Evolutionary conservation across 2,888 invertebrate genomes (phyloP).

Genomic region (Cataglyphis altisquamis): DNA sequence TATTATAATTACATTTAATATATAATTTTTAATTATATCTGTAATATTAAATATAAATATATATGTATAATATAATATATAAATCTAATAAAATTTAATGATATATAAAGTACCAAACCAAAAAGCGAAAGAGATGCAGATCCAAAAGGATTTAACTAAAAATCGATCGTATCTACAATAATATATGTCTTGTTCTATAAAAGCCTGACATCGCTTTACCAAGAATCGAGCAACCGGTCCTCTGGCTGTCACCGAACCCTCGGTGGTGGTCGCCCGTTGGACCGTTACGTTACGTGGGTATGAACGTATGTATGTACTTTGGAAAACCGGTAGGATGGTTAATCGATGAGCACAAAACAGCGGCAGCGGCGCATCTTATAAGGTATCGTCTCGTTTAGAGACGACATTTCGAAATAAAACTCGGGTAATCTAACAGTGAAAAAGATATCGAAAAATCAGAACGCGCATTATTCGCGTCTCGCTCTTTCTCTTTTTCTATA

Average conservation of each 20-base stretch:
- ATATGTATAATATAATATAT: too few relatives aligned
- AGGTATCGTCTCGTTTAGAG: slow-evolving; percentile 11
- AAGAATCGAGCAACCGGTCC: slow-evolving; percentile 71
- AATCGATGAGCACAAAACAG: slow-evolving; percentile 57
- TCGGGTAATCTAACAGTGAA: slow-evolving; percentile 24
- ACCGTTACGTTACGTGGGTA: slow-evolving; percentile 75
- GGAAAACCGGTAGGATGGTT: slow-evolving; percentile 72
- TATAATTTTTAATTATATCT: too few relatives aligned
- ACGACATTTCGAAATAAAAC: slow-evolving; percentile 43
- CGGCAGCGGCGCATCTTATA: slow-evolving; percentile 27
- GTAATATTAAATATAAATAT: too few relatives aligned
- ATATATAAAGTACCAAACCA: neutral
- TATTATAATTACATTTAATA: too few relatives aligned
- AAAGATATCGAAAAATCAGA: slow-evolving; percentile 1
- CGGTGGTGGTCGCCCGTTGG: slow-evolving; percentile 49
- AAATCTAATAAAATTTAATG: neutral
- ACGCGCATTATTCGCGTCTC: neutral
- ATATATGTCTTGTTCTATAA: slow-evolving; percentile 49
- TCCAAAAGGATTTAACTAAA: neutral
- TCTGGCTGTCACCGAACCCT: slow-evolving; percentile 45
- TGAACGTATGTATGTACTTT: slow-evolving; percentile 53
- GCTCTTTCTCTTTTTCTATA: neutral
- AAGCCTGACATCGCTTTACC: slow-evolving; percentile 64
- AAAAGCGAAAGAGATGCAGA: neutral
- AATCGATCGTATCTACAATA: slow-evolving; percentile 51